Evolutionary conservation across 2,113 vertebrate species (phyloP).

Genomic region (Myotis yumanensis): DNA sequence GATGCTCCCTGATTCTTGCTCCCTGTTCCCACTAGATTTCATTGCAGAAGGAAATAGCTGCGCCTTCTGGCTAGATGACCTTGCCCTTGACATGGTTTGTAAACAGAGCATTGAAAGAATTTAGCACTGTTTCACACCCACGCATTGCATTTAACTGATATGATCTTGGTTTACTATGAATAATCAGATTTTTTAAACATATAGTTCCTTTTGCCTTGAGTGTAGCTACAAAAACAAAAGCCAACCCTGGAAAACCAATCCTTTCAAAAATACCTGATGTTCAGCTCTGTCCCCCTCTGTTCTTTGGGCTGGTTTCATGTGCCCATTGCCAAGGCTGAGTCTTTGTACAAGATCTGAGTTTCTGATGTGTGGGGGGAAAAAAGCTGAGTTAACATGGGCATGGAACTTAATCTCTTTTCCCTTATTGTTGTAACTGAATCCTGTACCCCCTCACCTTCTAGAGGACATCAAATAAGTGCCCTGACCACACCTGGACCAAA

Average conservation of each 20-base stretch:
- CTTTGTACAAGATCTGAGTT: not conserved
- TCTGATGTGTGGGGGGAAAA: not conserved
- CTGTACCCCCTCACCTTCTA: not conserved
- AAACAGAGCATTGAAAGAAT: not conserved
- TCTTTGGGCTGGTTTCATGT: not conserved
- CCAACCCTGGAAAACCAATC: not conserved
- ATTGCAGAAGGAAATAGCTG: not conserved
- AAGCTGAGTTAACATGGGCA: not conserved
- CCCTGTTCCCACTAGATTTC: not conserved
- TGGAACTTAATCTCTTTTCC: too few relatives aligned
- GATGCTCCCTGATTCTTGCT: not conserved
- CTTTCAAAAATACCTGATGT: not conserved
- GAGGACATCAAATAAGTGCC: not conserved
- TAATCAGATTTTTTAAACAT: not conserved
- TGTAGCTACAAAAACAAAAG: not conserved
- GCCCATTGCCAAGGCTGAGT: not conserved
- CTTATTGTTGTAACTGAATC: not conserved
- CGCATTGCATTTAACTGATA: not conserved
- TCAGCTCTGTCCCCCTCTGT: not conserved
- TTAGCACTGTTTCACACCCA: not conserved
- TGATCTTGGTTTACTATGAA: not conserved
- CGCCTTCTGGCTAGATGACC: not conserved
- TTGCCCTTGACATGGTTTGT: not conserved
- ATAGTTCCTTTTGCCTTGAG: not conserved
- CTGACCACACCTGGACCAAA: not conserved